A percentile compares a stretch with the other conserved stretches of the same genome.
phyloP scores from a whole-genome alignment of 1,140 invertebrate species.

The Ceratoteleas bidentatus region DNA sequence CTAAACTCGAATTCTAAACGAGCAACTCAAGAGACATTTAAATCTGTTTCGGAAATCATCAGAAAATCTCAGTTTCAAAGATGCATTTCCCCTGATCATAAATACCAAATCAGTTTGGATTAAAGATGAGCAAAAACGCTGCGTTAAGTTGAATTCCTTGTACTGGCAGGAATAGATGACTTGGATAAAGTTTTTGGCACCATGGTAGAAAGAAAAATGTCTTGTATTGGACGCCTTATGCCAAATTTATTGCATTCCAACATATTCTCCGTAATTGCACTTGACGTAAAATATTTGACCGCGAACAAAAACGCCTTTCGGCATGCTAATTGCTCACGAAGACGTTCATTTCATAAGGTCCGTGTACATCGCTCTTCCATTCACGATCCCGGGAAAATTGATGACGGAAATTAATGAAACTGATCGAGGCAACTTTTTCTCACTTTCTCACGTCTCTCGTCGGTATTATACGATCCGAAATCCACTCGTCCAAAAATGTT shows the following conservation, averaged over 20 bases:
- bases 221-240: neutral
- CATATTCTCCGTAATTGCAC: neutral
- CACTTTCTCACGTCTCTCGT: neutral
- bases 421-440: neutral
- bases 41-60: no score
- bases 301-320: neutral
- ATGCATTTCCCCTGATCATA: neutral
- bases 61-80: neutral
- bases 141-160: slow-evolving; percentile 1
- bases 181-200: slow-evolving; percentile 1
- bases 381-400: neutral
- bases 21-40: no score
- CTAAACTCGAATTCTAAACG: no score
- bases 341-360: neutral
- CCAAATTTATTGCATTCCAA: neutral
- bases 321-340: neutral
- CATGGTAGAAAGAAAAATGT: neutral
- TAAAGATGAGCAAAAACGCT: neutral
- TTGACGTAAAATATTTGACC: neutral
- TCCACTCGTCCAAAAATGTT: no score
- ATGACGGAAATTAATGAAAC: neutral
- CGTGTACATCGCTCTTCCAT: neutral
- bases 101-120: neutral
- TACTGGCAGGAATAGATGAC: slow-evolving; percentile 3
- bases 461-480: no score